A percentile compares a stretch with the other conserved stretches of the same genome.
Evolutionary conservation across 2,113 vertebrate species (phyloP).

Genomic region (Percina caprodes): DNA sequence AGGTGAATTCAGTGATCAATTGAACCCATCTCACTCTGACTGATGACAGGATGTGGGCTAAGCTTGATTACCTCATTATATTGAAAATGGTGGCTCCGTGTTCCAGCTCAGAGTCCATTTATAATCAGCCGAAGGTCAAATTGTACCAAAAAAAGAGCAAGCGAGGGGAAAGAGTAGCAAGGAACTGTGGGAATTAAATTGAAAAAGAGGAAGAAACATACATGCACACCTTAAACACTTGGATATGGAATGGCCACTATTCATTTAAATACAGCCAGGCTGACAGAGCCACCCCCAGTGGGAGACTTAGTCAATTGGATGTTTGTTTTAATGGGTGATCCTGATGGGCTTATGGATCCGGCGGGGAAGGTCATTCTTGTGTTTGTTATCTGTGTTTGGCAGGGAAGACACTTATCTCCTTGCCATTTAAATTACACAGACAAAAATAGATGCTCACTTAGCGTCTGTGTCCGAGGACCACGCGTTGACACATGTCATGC

Average conservation of each 20-base stretch:
- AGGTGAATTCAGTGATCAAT: slow-evolving; percentile 29
- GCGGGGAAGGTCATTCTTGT: slow-evolving; percentile 42
- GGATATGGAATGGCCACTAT: background rate
- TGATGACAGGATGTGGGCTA: slow-evolving; percentile 34
- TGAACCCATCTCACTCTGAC: slow-evolving; percentile 33
- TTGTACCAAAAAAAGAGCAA: background rate
- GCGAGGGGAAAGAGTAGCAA: background rate
- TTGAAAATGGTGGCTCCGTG: background rate
- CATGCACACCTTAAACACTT: background rate
- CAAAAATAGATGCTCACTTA: slow-evolving; percentile 55
- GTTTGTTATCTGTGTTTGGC: slow-evolving; percentile 19
- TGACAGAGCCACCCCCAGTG: slow-evolving; percentile 23
- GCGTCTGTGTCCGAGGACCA: slow-evolving; percentile 14
- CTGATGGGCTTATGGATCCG: slow-evolving; percentile 63
- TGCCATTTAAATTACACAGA: slow-evolving; percentile 38
- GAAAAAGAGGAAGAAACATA: background rate
- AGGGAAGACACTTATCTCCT: background rate
- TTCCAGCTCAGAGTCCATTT: background rate
- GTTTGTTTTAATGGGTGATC: slow-evolving; percentile 49
- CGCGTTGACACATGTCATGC: slow-evolving; percentile 53
- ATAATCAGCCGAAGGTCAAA: background rate
- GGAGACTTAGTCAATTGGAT: slow-evolving; percentile 19
- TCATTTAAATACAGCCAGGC: background rate
- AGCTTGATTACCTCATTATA: slow-evolving; percentile 46
- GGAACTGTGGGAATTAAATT: background rate